These are phyloP conservation scores for Chrysemys picta DNA, from an alignment of 2,113 vertebrate species.

Conservation along the genomic window DNA sequence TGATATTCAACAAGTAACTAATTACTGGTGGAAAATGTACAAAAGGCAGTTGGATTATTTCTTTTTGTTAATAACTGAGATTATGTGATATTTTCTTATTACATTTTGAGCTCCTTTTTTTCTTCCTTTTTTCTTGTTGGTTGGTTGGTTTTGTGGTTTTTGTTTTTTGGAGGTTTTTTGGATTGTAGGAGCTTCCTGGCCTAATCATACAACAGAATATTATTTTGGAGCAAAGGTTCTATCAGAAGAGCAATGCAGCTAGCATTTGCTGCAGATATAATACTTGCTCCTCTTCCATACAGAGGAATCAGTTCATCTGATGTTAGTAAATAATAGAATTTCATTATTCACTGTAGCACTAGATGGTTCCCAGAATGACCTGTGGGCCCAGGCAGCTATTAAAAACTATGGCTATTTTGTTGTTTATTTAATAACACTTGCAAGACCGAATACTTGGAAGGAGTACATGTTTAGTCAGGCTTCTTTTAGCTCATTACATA, in stretches of 20 bases:
- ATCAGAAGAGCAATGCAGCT: conserved; percentile 7
- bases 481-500: conserved; percentile 56
- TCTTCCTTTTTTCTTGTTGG: background rate
- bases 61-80: conserved; percentile 36
- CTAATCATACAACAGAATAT: background rate
- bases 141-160: background rate
- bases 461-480: conserved; percentile 62
- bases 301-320: conserved; percentile 36
- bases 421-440: conserved; percentile 33
- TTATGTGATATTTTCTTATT: background rate
- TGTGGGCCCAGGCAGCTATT: conserved; percentile 62
- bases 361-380: conserved; percentile 55
- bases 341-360: conserved; percentile 55
- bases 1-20: conserved; percentile 79
- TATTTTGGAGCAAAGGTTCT: conserved; percentile 11
- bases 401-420: conserved; percentile 58
- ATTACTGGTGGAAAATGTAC: conserved; percentile 55
- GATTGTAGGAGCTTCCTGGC: background rate
- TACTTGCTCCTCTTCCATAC: background rate
- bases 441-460: conserved; percentile 57
- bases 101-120: background rate
- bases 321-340: conserved; percentile 59
- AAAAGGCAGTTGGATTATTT: conserved; percentile 45
- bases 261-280: conserved; percentile 17
- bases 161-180: background rate